Conservation (phyloP, 2,888 invertebrate species). For the Andrena minutula region DNA sequence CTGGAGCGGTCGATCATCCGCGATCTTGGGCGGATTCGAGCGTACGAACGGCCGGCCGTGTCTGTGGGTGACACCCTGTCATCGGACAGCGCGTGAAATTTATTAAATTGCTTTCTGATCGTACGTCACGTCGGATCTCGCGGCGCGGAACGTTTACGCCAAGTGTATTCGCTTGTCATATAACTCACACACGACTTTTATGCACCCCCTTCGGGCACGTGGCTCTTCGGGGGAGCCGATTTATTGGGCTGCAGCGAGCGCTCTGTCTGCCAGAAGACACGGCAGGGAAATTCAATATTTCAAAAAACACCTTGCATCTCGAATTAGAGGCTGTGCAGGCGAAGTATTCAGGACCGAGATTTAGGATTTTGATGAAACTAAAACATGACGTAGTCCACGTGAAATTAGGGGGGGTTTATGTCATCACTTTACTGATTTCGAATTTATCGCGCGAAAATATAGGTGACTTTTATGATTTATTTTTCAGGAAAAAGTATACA, state of each 20-base stretch:
- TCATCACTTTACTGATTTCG: no score
- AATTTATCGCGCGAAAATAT: no score
- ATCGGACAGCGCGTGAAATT: constrained; percentile 66
- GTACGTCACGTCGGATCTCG: constrained; percentile 52
- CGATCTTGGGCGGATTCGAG: constrained; percentile 58
- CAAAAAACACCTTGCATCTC: no score
- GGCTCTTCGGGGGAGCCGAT: constrained; percentile 19
- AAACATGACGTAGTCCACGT: no score
- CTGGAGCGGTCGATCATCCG: constrained; percentile 43
- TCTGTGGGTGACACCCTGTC: constrained; percentile 68
- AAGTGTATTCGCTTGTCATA: constrained; percentile 52
- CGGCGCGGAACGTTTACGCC: constrained; percentile 34
- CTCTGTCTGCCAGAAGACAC: not conserved
- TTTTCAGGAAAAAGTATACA: no score
- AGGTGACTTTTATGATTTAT: no score
- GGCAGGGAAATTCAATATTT: no score
- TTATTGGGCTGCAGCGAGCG: not conserved
- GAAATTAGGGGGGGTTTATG: no score
- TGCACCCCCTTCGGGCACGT: constrained; percentile 12
- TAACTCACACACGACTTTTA: constrained; percentile 53
- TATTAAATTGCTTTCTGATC: constrained; percentile 71
- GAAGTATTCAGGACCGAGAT: no score
- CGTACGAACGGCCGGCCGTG: constrained; percentile 44
- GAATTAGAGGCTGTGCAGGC: no score
- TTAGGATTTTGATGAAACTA: no score